Evolutionary conservation across 2,797 vertebrate species (phyloP).

Genomic region (Macrochelys suwanniensis): DNA sequence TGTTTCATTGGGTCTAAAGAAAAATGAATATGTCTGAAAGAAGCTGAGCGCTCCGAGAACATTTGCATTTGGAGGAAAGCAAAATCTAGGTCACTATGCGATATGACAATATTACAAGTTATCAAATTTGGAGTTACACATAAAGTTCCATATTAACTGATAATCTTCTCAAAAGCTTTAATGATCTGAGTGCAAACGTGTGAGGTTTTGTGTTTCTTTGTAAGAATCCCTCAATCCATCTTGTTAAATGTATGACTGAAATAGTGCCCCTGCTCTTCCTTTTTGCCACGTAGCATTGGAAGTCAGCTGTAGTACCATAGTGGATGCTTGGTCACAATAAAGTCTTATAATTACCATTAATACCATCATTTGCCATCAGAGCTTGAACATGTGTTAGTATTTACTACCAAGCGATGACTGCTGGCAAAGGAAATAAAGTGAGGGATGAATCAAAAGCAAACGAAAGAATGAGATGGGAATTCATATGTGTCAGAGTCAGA

Average conservation of each 20-base stretch:
- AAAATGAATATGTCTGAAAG: not conserved
- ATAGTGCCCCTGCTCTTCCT: not conserved
- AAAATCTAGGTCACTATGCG: not conserved
- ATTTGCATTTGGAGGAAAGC: conserved; percentile 62
- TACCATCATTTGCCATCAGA: not conserved
- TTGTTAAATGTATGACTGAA: not conserved
- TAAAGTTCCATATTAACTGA: accelerated
- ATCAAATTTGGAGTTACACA: conserved; percentile 21
- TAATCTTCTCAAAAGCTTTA: accelerated
- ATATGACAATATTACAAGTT: not conserved
- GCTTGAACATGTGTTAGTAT: accelerated
- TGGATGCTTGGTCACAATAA: not conserved
- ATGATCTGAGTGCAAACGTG: not conserved
- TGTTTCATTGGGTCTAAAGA: not conserved
- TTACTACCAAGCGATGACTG: not conserved
- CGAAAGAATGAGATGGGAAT: not conserved
- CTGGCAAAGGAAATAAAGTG: not conserved
- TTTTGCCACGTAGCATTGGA: not conserved
- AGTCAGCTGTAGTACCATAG: not conserved
- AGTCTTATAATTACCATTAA: not conserved
- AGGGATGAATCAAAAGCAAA: not conserved
- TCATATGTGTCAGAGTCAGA: not conserved
- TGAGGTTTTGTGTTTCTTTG: not conserved
- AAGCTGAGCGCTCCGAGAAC: conserved; percentile 51
- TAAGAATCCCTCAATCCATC: not conserved